Evolutionary conservation across 2,113 vertebrate species (phyloP).

Genomic region (Vanacampus margaritifer): DNA sequence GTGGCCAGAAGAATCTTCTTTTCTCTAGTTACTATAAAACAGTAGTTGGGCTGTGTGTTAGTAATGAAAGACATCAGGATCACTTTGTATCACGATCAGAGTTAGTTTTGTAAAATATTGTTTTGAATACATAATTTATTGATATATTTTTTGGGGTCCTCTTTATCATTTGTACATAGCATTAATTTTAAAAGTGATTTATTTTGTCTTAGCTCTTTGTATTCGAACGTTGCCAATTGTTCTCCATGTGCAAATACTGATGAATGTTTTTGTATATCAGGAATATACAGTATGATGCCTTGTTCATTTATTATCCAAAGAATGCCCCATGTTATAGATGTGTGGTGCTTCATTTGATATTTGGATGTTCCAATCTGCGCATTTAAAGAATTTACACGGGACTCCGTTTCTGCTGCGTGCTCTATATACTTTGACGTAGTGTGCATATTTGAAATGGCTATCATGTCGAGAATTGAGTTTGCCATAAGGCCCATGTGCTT

Average conservation of each 20-base stretch:
- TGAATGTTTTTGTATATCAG: slow-evolving; percentile 72
- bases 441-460: slow-evolving; percentile 53
- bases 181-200: slow-evolving; percentile 59
- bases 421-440: slow-evolving; percentile 44
- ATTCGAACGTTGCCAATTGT: slow-evolving; percentile 59
- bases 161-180: slow-evolving; percentile 68
- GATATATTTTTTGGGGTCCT: slow-evolving; percentile 50
- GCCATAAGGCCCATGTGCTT: slow-evolving; percentile 61
- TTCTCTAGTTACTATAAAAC: slow-evolving; percentile 36
- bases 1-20: slow-evolving; percentile 47
- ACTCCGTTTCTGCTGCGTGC: slow-evolving; percentile 45
- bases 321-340: slow-evolving; percentile 41
- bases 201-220: slow-evolving; percentile 64
- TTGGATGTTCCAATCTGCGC: slow-evolving; percentile 32
- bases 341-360: slow-evolving; percentile 41
- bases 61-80: slow-evolving; percentile 57
- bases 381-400: slow-evolving; percentile 34
- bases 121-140: slow-evolving; percentile 75
- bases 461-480: slow-evolving; percentile 55
- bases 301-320: slow-evolving; percentile 58
- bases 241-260: slow-evolving; percentile 67
- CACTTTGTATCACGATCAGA: slow-evolving; percentile 60
- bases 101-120: slow-evolving; percentile 69
- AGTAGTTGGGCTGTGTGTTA: slow-evolving; percentile 50
- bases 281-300: slow-evolving; percentile 59